Evolutionary conservation across 1,140 invertebrate species (phyloP).

Genomic region (Scaptomyza pallida): DNA sequence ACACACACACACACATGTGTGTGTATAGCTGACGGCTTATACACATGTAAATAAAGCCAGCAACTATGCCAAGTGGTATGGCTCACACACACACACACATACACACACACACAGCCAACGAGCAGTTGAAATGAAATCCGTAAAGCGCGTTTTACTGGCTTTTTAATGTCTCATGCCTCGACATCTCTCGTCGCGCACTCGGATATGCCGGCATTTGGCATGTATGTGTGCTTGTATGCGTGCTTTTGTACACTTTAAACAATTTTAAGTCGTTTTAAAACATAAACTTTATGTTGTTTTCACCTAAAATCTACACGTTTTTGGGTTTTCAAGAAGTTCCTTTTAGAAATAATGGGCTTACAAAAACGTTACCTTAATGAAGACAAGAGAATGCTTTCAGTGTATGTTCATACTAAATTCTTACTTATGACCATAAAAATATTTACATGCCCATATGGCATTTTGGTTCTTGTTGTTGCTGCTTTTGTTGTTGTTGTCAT

Average conservation of each 20-base stretch:
- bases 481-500: conserved; percentile 62
- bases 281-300: not conserved
- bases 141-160: conserved; percentile 78
- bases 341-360: not conserved
- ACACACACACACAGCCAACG: conserved; percentile 11
- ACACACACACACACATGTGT: conserved; percentile 12
- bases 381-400: not conserved
- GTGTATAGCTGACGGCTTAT: not conserved
- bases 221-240: conserved; percentile 6
- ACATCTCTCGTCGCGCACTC: conserved; percentile 41
- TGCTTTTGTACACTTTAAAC: not conserved
- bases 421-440: conserved; percentile 82
- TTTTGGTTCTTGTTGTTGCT: conserved; percentile 31
- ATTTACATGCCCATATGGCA: conserved; percentile 72
- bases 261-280: not conserved
- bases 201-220: conserved; percentile 49
- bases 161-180: conserved; percentile 68
- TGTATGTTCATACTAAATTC: conserved; percentile 61
- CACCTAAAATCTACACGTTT: too few relatives aligned
- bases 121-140: conserved; percentile 72
- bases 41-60: conserved; percentile 39
- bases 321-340: not conserved
- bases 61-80: conserved; percentile 66
- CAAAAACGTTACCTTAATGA: not conserved
- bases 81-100: conserved; percentile 25